Evolutionary conservation across 2,113 vertebrate genomes (phyloP).

Genomic region (Calyptomena viridis): DNA sequence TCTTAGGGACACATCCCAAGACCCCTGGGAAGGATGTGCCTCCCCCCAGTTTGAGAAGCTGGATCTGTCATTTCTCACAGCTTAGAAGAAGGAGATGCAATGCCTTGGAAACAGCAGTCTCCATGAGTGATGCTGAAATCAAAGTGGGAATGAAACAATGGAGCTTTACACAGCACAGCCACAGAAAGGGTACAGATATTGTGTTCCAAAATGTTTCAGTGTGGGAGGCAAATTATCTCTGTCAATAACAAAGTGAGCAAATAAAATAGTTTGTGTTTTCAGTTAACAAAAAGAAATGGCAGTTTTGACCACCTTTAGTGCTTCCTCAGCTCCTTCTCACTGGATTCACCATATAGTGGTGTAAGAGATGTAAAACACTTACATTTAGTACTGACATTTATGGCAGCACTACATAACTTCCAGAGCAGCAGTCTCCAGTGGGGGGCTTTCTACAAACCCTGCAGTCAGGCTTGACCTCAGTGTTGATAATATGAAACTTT

Average conservation of each 20-base stretch:
- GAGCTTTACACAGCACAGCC: background rate
- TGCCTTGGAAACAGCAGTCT: constrained; percentile 7
- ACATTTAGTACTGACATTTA: background rate
- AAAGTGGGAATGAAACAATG: background rate
- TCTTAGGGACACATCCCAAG: background rate
- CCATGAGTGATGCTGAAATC: background rate
- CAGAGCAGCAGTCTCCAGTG: background rate
- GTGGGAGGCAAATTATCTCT: constrained; percentile 30
- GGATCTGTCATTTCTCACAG: background rate
- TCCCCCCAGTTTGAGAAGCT: background rate
- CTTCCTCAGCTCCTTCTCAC: background rate
- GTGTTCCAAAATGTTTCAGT: background rate
- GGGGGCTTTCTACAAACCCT: background rate
- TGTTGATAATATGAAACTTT: background rate
- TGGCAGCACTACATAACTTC: background rate
- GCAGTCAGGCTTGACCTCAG: background rate
- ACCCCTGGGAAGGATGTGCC: background rate
- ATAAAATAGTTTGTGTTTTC: constrained; percentile 17
- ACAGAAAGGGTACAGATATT: background rate
- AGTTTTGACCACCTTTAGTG: background rate
- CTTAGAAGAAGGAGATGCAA: background rate
- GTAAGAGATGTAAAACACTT: background rate
- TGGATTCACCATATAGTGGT: background rate
- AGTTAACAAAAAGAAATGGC: background rate
- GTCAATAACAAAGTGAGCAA: constrained; percentile 19